Evolutionary conservation across 2,888 invertebrate species (phyloP).

Genomic region (Cybosia mesomella): DNA sequence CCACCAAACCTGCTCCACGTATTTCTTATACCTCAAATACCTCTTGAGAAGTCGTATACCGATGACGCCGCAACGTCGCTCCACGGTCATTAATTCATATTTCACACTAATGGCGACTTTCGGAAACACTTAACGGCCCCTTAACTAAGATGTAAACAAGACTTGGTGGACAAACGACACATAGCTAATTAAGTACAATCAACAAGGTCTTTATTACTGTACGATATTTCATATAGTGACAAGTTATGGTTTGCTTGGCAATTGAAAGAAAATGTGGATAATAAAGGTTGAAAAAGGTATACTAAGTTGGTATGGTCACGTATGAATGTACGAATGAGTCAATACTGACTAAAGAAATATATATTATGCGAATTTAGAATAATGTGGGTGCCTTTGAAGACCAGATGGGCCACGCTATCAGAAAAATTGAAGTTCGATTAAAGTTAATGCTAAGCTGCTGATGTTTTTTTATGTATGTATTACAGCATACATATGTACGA

Average conservation of each 20-base stretch:
- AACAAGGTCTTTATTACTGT: slow-evolving; percentile 18
- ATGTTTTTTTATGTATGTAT: too few relatives aligned
- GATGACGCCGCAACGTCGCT: slow-evolving; percentile 75
- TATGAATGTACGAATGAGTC: neutral
- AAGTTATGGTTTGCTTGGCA: too few relatives aligned
- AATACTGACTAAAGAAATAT: too few relatives aligned
- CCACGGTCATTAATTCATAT: slow-evolving; percentile 80
- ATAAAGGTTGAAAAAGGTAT: too few relatives aligned
- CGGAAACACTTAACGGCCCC: slow-evolving; percentile 77
- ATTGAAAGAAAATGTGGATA: too few relatives aligned
- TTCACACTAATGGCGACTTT: slow-evolving; percentile 83
- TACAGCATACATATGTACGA: too few relatives aligned
- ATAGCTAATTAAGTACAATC: slow-evolving; percentile 46
- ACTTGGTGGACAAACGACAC: slow-evolving; percentile 59
- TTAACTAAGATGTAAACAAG: slow-evolving; percentile 74
- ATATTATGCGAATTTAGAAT: too few relatives aligned
- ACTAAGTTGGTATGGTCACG: neutral
- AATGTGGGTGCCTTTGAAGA: too few relatives aligned
- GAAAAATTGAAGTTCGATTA: too few relatives aligned
- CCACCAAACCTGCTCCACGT: slow-evolving; percentile 24
- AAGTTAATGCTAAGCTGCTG: too few relatives aligned
- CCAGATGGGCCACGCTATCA: too few relatives aligned
- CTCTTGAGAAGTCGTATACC: slow-evolving; percentile 62
- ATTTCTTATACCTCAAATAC: slow-evolving; percentile 47
- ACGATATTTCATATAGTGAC: neutral